Conservation (phyloP, 2,113 vertebrate species). For the Poeciliopsis retropinna region DNA sequence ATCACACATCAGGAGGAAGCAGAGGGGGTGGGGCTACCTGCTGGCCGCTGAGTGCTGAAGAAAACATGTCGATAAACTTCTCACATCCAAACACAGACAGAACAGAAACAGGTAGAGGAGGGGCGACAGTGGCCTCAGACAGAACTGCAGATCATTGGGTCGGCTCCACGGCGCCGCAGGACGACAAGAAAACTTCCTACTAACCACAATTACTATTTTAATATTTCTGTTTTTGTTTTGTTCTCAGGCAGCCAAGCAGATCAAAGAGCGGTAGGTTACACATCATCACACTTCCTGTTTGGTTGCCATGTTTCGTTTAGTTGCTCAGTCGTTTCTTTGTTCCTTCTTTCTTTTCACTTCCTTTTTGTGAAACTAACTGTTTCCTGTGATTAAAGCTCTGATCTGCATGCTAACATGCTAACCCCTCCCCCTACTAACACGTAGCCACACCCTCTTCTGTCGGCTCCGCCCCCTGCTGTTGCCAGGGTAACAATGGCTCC, state of each 20-base stretch:
- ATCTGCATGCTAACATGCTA: not conserved
- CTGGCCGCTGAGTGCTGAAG: no score
- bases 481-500: conserved; percentile 92
- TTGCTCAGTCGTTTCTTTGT: not conserved
- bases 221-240: conserved; percentile 3
- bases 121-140: no score
- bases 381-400: conserved; percentile 5
- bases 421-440: conserved; percentile 8
- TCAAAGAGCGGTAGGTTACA: conserved; percentile 91
- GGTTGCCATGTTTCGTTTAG: not conserved
- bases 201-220: no score
- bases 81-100: no score
- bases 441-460: conserved; percentile 1
- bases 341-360: not conserved
- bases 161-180: no score
- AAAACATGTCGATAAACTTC: no score
- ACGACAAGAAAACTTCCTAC: no score
- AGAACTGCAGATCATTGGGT: no score
- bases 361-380: conserved; percentile 14
- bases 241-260: conserved; percentile 91
- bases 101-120: no score
- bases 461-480: conserved; percentile 1
- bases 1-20: no score
- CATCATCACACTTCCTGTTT: not conserved
- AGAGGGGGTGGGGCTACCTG: no score